Evolutionary conservation across 2,797 vertebrate species (phyloP).

Genomic region (Zonotrichia albicollis): DNA sequence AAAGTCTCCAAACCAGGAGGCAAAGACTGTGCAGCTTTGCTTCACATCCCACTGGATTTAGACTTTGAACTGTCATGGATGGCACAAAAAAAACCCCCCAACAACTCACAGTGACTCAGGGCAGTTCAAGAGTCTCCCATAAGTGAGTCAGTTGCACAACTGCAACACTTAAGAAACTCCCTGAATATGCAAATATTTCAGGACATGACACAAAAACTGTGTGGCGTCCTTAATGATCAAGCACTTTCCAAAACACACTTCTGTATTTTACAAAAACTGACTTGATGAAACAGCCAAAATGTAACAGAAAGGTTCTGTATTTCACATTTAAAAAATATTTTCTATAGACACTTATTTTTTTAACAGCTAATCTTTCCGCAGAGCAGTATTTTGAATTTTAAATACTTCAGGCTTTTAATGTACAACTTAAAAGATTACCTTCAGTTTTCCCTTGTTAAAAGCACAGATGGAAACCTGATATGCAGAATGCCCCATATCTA

Average conservation of each 20-base stretch:
- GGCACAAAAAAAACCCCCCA: accelerated
- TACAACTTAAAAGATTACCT: constrained; percentile 64
- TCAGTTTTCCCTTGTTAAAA: constrained; percentile 84
- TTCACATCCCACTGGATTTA: background rate
- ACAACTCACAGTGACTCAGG: background rate
- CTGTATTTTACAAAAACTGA: background rate
- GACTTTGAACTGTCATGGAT: background rate
- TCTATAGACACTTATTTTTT: background rate
- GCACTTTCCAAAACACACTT: background rate
- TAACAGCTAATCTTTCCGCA: background rate
- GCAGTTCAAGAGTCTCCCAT: background rate
- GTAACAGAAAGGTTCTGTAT: background rate
- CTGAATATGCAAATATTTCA: background rate
- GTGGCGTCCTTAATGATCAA: background rate
- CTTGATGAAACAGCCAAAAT: background rate
- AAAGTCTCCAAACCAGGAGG: background rate
- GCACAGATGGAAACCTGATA: constrained; percentile 81
- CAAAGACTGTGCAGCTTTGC: background rate
- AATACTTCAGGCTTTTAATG: background rate
- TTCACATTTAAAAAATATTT: background rate
- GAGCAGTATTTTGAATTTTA: background rate
- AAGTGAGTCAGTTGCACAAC: background rate
- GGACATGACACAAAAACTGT: background rate
- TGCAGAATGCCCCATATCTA: constrained; percentile 83
- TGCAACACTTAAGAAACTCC: background rate